A percentile compares a stretch with the other conserved stretches of the same genome.
Conservation (phyloP, 1,140 invertebrate genomes). For the Vanessa atalanta region DNA sequence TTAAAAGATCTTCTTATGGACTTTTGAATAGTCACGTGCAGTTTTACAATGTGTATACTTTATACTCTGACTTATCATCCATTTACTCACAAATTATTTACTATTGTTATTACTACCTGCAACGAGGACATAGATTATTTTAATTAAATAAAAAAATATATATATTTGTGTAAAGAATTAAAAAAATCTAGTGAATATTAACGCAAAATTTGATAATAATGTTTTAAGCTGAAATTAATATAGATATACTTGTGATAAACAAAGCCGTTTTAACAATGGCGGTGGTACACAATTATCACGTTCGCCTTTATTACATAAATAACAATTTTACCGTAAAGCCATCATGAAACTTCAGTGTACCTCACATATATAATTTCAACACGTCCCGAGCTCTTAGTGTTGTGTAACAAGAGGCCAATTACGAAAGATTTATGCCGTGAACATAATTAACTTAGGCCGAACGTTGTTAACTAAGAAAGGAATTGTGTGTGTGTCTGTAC, state of each 20-base stretch:
- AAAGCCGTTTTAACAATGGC: constrained; percentile 27
- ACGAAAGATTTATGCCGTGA: constrained; percentile 79
- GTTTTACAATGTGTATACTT: too few species aligned
- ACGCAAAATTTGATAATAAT: too few species aligned
- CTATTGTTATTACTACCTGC: too few species aligned
- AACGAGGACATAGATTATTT: too few species aligned
- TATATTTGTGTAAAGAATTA: too few species aligned
- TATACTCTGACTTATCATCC: too few species aligned
- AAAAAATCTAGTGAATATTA: too few species aligned
- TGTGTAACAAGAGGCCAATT: constrained; percentile 79
- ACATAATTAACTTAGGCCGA: constrained; percentile 80
- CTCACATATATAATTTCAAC: constrained; percentile 80
- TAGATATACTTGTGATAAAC: constrained; percentile 27
- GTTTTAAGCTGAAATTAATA: neutral
- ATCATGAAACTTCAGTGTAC: constrained; percentile 67
- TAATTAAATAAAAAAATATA: too few species aligned
- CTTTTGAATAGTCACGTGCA: too few species aligned
- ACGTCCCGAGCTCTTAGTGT: constrained; percentile 75
- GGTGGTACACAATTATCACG: constrained; percentile 49
- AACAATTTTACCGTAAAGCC: constrained; percentile 64
- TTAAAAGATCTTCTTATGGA: too few species aligned
- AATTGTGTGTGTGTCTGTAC: constrained; percentile 51
- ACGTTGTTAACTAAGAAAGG: constrained; percentile 76
- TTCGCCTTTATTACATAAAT: constrained; percentile 57
- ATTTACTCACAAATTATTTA: too few species aligned